phyloP scores from a whole-genome alignment of 2,113 vertebrate species.

The Garra rufa region DNA sequence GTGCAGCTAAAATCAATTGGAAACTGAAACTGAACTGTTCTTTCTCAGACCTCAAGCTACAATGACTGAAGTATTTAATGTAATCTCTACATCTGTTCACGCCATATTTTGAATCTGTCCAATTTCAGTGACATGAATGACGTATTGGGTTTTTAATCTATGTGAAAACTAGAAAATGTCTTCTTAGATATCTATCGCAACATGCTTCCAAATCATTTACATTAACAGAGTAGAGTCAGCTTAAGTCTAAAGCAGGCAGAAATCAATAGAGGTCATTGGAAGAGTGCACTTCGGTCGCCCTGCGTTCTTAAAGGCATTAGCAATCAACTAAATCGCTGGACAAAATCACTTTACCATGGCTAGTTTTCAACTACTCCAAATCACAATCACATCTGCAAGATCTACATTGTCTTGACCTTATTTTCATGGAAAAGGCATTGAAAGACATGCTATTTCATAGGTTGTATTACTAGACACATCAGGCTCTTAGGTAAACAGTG shows the following conservation, averaged over 20 bases:
- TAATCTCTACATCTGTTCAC: neutral
- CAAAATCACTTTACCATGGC: neutral
- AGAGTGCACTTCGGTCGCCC: neutral
- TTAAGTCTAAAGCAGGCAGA: slow-evolving; percentile 20
- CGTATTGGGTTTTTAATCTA: neutral
- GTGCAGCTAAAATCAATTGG: slow-evolving; percentile 5
- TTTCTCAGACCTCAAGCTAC: slow-evolving; percentile 12
- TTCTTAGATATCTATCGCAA: neutral
- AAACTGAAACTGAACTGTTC: neutral
- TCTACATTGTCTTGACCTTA: slow-evolving; percentile 9
- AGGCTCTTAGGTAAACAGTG: neutral
- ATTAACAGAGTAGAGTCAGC: slow-evolving; percentile 24
- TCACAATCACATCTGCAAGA: neutral
- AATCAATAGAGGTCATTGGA: slow-evolving; percentile 44
- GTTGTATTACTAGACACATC: neutral
- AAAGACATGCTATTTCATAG: neutral
- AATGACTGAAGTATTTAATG: neutral
- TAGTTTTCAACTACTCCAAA: neutral
- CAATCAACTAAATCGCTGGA: slow-evolving; percentile 14
- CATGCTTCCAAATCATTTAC: slow-evolving; percentile 9
- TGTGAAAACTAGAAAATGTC: neutral
- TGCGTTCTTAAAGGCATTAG: slow-evolving; percentile 12
- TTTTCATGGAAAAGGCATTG: neutral
- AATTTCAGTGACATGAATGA: neutral
- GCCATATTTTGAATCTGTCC: neutral